These are phyloP conservation scores for Nomia melanderi DNA, from an alignment of 1,140 invertebrate species.

Conservation along the genomic window DNA sequence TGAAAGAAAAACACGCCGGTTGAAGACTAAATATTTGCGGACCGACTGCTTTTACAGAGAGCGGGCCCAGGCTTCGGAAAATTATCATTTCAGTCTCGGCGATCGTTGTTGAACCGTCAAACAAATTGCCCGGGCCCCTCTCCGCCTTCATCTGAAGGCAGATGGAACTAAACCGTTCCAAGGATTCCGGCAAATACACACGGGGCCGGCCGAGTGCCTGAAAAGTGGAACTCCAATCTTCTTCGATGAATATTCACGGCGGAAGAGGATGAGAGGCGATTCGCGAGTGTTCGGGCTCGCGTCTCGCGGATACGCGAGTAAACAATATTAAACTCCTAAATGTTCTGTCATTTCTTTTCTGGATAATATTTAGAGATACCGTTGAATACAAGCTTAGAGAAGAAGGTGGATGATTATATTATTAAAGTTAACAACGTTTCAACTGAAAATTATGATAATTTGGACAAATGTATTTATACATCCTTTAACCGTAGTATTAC, in stretches of 20 bases:
- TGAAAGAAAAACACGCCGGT: neutral
- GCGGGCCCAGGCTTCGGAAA: neutral
- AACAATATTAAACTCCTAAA: conserved; percentile 19
- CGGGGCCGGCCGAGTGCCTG: neutral
- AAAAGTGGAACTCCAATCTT: conserved; percentile 24
- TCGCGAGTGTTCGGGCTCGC: neutral
- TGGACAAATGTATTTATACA: too few species aligned
- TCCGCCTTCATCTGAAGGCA: neutral
- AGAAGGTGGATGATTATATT: too few species aligned
- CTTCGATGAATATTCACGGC: conserved; percentile 18
- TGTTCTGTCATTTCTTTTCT: too few species aligned
- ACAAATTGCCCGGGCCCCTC: conserved; percentile 19
- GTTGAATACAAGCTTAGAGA: too few species aligned
- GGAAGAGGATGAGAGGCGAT: too few species aligned
- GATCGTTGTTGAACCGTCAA: conserved; percentile 12
- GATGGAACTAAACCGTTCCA: neutral
- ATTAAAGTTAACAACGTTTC: too few species aligned
- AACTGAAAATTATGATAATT: too few species aligned
- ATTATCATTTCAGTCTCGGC: conserved; percentile 2
- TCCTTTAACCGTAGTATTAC: too few species aligned
- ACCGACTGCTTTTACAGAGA: neutral
- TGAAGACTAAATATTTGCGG: conserved; percentile 2
- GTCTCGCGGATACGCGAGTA: neutral
- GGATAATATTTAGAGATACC: too few species aligned
- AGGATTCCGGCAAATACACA: conserved; percentile 4